Base-by-base conservation (phyloP, 2,113 vertebrate genomes). In the Thamnophis sirtalis region DNA sequence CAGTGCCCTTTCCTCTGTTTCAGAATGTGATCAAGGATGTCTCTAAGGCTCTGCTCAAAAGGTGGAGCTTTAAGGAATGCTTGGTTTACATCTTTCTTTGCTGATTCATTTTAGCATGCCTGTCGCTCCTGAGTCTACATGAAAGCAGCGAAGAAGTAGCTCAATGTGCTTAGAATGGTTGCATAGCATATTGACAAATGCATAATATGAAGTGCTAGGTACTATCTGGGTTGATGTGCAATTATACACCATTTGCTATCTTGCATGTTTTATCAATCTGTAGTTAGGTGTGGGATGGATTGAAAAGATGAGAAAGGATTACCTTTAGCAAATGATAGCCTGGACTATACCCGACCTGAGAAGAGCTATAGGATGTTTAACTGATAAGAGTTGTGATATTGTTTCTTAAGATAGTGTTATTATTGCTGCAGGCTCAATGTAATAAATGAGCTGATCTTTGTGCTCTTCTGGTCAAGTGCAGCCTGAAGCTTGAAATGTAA, bases 221-320 rank as follows among this genome's bases (percentile, higher is more conserved):
- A 54, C 85, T 1, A 4, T 91, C 92, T 91, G 84, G 43, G 54
- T 92, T 73, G 33, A 33, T 93, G 86, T 90, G 91, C 94, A 89
- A 89, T 94, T 95, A 92, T 48, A 92, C 15, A 84, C 89, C 49
- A 80, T 93, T 86, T 95, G 91, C 92, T 91, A 87, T 26, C 58
- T 86, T 89, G 1, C 9, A 93, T 19, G n/a, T 86, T 84, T 92
- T 90, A 93, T 93, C 93, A 93, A 48, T 86, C 91, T 43, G 50
- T 56, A 58, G 86, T 89, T 91, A 51, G 17, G 17, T 3, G 33
- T 43, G 73, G 73, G 17, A 43, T 80, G 33, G 68, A 80, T 80
- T 80, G 73, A 80, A 1, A 51, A 63, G 86, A 92, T 91, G 58
- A 50, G 48, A 22, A 4, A 24, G 51, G 3, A 58, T 84, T 93